A percentile compares a stretch with the other conserved stretches of the same genome.
These are phyloP conservation scores for Masnerella sp. DNA, from an alignment of 2,888 invertebrate genomes.

Conservation along the genomic window DNA sequence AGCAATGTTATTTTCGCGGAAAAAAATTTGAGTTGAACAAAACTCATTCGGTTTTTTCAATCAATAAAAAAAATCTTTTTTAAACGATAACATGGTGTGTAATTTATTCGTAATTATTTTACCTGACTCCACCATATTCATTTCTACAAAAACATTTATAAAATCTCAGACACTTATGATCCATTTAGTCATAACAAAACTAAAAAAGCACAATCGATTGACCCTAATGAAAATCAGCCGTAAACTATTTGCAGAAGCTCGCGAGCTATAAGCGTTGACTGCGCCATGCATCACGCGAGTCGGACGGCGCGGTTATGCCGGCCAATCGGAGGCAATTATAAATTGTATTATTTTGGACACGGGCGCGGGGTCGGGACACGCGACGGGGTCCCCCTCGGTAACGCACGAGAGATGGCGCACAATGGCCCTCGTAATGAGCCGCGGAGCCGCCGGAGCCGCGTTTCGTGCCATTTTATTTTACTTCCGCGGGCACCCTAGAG, in stretches of 20 bases:
- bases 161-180: too few species aligned
- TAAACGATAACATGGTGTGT: too few species aligned
- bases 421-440: constrained; percentile 72
- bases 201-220: too few species aligned
- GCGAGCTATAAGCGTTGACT: constrained; percentile 16
- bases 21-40: too few species aligned
- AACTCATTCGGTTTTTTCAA: too few species aligned
- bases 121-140: too few species aligned
- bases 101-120: too few species aligned
- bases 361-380: constrained; percentile 30
- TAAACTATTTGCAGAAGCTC: constrained; percentile 9
- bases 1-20: too few species aligned
- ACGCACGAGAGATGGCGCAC: constrained; percentile 71
- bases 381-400: constrained; percentile 63
- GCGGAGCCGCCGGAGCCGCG: constrained; percentile 74
- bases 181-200: too few species aligned
- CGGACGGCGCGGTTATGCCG: constrained; percentile 36
- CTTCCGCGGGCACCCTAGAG: constrained; percentile 76
- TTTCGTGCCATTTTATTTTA: constrained; percentile 74
- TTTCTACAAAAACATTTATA: too few species aligned
- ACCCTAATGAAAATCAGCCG: too few species aligned
- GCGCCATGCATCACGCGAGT: constrained; percentile 46
- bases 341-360: constrained; percentile 69
- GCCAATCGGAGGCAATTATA: constrained; percentile 71
- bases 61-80: too few species aligned